phyloP scores from a whole-genome alignment of 2,888 invertebrate genomes.

The Tryphoninae sp. region DNA sequence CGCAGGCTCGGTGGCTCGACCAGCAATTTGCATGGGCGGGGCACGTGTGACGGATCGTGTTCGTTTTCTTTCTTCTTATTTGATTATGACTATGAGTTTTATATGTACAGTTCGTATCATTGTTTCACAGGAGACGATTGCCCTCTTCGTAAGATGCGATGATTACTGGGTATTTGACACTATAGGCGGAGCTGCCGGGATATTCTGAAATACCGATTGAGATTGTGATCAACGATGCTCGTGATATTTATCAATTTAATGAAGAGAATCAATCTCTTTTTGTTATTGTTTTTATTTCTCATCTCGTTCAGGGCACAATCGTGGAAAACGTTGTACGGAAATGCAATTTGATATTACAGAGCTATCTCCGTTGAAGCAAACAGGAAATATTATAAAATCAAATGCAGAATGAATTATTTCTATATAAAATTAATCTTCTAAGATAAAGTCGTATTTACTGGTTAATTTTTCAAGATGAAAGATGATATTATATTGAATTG shows the following conservation, averaged over 20 bases:
- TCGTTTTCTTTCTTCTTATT: background rate
- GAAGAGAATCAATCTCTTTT: background rate
- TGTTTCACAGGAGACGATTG: slow-evolving; percentile 19
- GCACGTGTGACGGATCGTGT: slow-evolving; percentile 10
- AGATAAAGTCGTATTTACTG: no score
- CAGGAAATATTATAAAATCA: no score
- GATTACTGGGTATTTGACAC: background rate
- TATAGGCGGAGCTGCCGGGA: slow-evolving; percentile 12
- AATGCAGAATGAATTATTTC: no score
- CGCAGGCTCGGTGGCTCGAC: slow-evolving; percentile 9
- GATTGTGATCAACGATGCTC: background rate
- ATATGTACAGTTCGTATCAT: slow-evolving; percentile 1
- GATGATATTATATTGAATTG: no score
- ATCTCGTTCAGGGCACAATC: no score
- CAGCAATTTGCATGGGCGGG: slow-evolving; percentile 52
- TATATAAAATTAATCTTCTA: no score
- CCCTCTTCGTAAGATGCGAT: slow-evolving; percentile 5
- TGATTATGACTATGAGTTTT: background rate
- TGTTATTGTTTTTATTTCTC: no score
- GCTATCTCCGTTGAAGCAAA: no score
- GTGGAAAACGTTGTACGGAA: no score
- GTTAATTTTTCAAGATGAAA: no score
- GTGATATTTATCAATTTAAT: background rate
- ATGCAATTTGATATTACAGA: no score
- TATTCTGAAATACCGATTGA: slow-evolving; percentile 17